These are phyloP conservation scores for Zaprionus gabonicus DNA, from an alignment of 1,140 invertebrate species.

Conservation along the genomic window DNA sequence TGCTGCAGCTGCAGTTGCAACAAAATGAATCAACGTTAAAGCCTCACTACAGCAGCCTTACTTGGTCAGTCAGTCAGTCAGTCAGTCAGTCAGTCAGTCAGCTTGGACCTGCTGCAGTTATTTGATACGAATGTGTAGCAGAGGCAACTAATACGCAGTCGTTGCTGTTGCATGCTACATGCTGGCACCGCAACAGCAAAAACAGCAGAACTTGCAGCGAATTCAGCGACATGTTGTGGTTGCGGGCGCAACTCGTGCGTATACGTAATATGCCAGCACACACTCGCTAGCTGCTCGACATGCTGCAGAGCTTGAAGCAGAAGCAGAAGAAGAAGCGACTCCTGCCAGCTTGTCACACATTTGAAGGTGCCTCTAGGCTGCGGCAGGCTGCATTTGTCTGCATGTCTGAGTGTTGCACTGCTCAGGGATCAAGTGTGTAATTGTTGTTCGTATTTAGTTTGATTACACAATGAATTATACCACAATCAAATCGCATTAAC, in stretches of 20 bases:
- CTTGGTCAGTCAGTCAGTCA: background rate
- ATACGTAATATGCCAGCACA: conserved; percentile 63
- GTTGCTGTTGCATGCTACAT: background rate
- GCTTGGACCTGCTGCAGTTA: background rate
- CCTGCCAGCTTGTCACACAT: background rate
- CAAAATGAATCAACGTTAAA: conserved; percentile 2
- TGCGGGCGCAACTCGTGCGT: conserved; percentile 53
- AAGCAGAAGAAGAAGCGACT: background rate
- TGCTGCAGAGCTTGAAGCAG: background rate
- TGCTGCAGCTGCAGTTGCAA: conserved; percentile 2
- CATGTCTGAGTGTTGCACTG: background rate
- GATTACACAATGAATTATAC: background rate
- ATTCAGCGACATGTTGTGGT: conserved; percentile 54
- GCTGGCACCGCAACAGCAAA: conserved; percentile 15
- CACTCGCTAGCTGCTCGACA: background rate
- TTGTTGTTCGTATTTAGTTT: background rate
- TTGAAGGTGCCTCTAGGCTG: background rate
- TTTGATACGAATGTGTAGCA: background rate
- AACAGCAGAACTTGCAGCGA: conserved; percentile 19
- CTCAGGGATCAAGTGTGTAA: background rate
- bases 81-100: background rate
- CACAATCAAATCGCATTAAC: background rate
- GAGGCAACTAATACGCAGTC: conserved; percentile 1
- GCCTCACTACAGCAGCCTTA: background rate
- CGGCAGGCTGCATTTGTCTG: background rate